Conservation (phyloP, 2,113 vertebrate genomes). For the Corynorhinus townsendii region DNA sequence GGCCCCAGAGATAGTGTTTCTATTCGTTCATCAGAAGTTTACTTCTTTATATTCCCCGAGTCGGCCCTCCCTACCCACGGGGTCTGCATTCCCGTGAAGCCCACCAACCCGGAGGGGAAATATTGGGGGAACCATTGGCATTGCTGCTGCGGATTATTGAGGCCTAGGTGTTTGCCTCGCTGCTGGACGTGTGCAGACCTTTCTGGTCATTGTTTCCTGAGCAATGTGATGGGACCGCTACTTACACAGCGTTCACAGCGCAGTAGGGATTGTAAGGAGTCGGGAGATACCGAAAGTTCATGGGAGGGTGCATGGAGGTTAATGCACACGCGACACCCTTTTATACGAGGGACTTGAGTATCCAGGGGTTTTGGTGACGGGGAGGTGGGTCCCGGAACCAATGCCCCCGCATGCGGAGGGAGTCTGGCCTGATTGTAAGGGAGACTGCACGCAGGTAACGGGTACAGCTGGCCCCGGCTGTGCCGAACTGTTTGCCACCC, state of each 20-base stretch:
- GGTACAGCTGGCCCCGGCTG: too few species aligned
- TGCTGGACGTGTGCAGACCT: accelerated
- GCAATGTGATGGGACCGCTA: accelerated
- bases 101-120: neutral
- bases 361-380: accelerated
- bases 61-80: neutral
- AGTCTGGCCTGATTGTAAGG: neutral
- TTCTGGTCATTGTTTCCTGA: neutral
- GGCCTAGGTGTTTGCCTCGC: neutral
- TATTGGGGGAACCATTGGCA: accelerated
- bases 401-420: accelerated
- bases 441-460: neutral
- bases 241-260: accelerated
- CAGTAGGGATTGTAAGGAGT: neutral
- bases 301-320: neutral
- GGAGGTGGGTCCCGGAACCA: neutral
- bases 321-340: neutral
- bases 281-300: accelerated
- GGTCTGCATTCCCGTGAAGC: neutral
- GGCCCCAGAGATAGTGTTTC: neutral
- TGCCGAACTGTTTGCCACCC: neutral
- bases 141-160: neutral
- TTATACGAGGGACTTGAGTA: too few species aligned
- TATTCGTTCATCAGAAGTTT: neutral
- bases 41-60: neutral